Percentiles rank a stretch among this genome's conserved stretches.
These are phyloP conservation scores for Netelia fuscicornis DNA, from an alignment of 2,888 invertebrate genomes.

Conservation along the genomic window DNA sequence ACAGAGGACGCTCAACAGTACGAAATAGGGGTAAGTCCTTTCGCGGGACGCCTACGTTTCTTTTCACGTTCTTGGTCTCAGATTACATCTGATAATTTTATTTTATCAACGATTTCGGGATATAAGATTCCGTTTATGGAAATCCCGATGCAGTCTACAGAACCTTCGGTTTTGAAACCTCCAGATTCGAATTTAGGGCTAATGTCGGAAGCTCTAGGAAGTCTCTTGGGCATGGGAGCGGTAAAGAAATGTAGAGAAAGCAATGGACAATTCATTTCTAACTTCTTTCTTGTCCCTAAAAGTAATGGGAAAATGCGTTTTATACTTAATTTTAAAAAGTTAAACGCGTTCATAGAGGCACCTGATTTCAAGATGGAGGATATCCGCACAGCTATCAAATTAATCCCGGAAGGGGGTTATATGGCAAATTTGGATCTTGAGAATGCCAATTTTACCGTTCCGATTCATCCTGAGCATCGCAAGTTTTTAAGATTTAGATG, in stretches of 20 bases:
- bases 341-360: constrained; percentile 61
- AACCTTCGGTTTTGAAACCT: not conserved
- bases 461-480: constrained; percentile 49
- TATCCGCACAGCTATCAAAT: constrained; percentile 61
- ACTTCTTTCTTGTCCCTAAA: constrained; percentile 50
- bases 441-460: constrained; percentile 61
- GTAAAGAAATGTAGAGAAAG: constrained; percentile 45
- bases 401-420: constrained; percentile 55
- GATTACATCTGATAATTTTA: constrained; percentile 49
- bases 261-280: constrained; percentile 51
- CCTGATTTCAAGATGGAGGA: constrained; percentile 71
- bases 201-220: constrained; percentile 40
- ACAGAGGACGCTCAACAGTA: constrained; percentile 22
- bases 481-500: constrained; percentile 63
- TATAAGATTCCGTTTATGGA: constrained; percentile 38
- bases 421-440: constrained; percentile 57
- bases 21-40: constrained; percentile 30
- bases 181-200: not conserved
- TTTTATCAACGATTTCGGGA: constrained; percentile 32
- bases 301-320: constrained; percentile 51
- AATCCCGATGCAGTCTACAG: not conserved
- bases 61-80: constrained; percentile 54
- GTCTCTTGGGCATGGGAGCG: constrained; percentile 26
- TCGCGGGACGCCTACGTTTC: not conserved
- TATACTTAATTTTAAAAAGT: constrained; percentile 60